These are phyloP conservation scores for Macroglossus sobrinus DNA, from an alignment of 2,113 vertebrate species.

Conservation along the genomic window DNA sequence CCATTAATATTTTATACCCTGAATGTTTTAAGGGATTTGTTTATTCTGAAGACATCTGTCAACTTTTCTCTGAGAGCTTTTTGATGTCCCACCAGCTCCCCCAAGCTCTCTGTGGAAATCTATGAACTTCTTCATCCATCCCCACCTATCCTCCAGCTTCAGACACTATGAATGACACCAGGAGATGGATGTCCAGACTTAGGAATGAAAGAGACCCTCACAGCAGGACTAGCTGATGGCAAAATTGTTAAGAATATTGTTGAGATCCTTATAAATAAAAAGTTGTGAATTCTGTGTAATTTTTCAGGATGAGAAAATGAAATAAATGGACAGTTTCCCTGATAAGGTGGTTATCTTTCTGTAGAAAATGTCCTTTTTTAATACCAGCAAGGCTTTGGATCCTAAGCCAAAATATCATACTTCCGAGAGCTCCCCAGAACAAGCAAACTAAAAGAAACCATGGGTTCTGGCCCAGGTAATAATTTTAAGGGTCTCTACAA, in stretches of 20 bases:
- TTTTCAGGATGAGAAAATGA: neutral
- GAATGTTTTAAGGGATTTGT: constrained; percentile 56
- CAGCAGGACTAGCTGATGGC: neutral
- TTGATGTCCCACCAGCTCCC: constrained; percentile 34
- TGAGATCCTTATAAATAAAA: neutral
- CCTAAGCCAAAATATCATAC: neutral
- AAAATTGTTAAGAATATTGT: constrained; percentile 7
- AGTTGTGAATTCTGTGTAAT: neutral
- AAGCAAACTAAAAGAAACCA: neutral
- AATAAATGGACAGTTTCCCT: neutral
- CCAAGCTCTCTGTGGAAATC: constrained; percentile 16
- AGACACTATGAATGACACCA: neutral
- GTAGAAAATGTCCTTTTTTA: neutral
- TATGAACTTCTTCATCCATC: neutral
- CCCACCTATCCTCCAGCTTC: neutral
- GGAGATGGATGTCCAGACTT: neutral
- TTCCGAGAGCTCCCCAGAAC: neutral
- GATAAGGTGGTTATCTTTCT: neutral
- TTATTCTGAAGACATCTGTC: constrained; percentile 54
- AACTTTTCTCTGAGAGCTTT: constrained; percentile 51
- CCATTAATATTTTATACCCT: constrained; percentile 67
- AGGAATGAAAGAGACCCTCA: neutral
- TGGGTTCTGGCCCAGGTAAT: neutral
- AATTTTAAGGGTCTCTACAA: neutral
- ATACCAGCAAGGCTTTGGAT: neutral